These are phyloP conservation scores for Dendrocopos noguchii DNA, from an alignment of 2,113 vertebrate genomes.

Conservation along the genomic window DNA sequence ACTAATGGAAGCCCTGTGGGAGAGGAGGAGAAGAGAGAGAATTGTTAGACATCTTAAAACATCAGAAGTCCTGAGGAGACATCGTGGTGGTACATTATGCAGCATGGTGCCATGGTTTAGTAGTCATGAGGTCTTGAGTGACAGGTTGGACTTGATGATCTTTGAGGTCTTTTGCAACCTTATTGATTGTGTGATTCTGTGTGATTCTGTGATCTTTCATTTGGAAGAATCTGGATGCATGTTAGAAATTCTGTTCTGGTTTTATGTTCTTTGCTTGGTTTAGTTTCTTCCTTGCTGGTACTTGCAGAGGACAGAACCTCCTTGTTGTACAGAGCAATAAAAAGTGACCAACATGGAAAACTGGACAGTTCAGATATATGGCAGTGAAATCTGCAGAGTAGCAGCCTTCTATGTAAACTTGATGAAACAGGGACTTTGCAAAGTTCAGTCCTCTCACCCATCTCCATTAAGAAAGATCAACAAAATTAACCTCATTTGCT, in stretches of 20 bases:
- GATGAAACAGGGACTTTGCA: background rate
- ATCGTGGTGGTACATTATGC: background rate
- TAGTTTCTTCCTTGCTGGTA: background rate
- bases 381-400: background rate
- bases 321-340: background rate
- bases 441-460: background rate
- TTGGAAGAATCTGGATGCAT: background rate
- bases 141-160: too few relatives aligned
- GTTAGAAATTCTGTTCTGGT: background rate
- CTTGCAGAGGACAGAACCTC: background rate
- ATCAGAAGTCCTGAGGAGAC: background rate
- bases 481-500: background rate
- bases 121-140: too few relatives aligned
- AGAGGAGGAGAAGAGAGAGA: background rate
- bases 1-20: background rate
- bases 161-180: too few relatives aligned
- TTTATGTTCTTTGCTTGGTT: too few relatives aligned
- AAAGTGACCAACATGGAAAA: background rate
- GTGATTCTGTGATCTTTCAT: background rate
- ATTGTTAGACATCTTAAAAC: background rate
- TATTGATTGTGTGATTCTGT: too few relatives aligned
- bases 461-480: background rate
- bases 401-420: fast-evolving
- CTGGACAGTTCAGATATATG: background rate
- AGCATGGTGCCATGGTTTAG: background rate